Conservation (phyloP, 2,888 invertebrate species). For the Lutraria lutraria region DNA sequence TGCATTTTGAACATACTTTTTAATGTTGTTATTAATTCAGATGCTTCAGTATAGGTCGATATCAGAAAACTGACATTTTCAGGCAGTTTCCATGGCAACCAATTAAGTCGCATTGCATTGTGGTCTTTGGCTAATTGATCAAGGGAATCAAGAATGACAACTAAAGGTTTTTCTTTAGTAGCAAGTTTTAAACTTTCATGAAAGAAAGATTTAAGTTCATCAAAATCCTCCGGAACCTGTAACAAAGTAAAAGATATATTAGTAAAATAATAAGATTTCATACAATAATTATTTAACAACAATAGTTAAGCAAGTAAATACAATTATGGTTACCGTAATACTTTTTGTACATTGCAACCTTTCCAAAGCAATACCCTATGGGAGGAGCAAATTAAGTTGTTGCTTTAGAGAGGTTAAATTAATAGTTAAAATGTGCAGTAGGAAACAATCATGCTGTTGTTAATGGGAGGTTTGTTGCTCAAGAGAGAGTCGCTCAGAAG, state of each 20-base stretch:
- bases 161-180: constrained; percentile 72
- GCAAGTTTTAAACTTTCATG: constrained; percentile 71
- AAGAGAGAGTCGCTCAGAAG: too few species aligned
- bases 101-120: constrained; percentile 80
- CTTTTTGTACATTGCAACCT: too few species aligned
- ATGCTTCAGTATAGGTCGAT: constrained; percentile 78
- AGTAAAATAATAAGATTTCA: too few species aligned
- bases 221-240: constrained; percentile 75
- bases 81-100: constrained; percentile 81
- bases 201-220: constrained; percentile 76
- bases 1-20: constrained; percentile 58
- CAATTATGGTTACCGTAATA: too few species aligned
- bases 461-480: too few species aligned
- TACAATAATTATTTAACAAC: too few species aligned
- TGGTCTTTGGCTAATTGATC: constrained; percentile 80
- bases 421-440: too few species aligned
- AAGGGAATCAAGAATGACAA: constrained; percentile 81
- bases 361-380: too few species aligned
- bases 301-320: too few species aligned
- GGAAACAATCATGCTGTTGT: too few species aligned
- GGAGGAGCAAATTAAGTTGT: too few species aligned
- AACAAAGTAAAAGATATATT: not conserved
- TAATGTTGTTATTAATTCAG: constrained; percentile 78
- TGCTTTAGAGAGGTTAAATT: too few species aligned
- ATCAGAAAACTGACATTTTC: constrained; percentile 78